Evolutionary conservation across 2,888 invertebrate genomes (phyloP).

Genomic region (Drosophila pegasa): DNA sequence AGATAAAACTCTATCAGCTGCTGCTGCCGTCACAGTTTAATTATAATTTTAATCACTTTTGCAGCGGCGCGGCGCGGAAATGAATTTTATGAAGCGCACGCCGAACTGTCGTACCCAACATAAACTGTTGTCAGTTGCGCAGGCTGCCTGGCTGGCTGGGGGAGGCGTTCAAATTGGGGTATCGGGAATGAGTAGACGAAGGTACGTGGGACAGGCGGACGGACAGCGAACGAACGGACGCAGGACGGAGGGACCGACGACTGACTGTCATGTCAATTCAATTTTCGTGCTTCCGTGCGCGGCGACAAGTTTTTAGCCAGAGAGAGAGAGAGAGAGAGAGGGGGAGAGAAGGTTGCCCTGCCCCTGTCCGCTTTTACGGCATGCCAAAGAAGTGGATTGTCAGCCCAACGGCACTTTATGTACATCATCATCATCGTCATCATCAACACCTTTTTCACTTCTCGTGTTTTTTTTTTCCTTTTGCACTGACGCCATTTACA

Average conservation of each 20-base stretch:
- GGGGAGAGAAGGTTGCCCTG: no score
- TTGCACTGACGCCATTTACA: conserved; percentile 76
- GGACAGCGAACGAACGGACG: conserved; percentile 3
- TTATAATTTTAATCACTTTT: conserved; percentile 80
- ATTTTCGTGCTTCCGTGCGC: conserved; percentile 81
- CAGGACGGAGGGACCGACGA: conserved; percentile 50
- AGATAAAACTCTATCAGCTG: conserved; percentile 49
- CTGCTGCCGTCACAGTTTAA: conserved; percentile 75
- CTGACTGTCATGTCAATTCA: conserved; percentile 80
- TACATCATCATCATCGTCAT: conserved; percentile 73
- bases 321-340: no score
- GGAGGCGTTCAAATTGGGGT: conserved; percentile 6
- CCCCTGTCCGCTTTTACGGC: background rate
- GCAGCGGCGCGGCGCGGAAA: conserved; percentile 76
- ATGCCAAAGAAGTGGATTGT: conserved; percentile 61
- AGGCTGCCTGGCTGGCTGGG: conserved; percentile 1
- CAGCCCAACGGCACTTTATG: conserved; percentile 77
- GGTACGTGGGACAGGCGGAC: conserved; percentile 1
- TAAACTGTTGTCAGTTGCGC: conserved; percentile 80
- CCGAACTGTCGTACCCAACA: conserved; percentile 79
- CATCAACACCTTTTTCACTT: conserved; percentile 75
- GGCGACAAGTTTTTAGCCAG: conserved; percentile 79
- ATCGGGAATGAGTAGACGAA: conserved; percentile 8
- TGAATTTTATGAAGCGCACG: conserved; percentile 80
- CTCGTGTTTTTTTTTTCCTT: conserved; percentile 36